Conservation (phyloP, 2,113 vertebrate species). For the Heterotis niloticus region DNA sequence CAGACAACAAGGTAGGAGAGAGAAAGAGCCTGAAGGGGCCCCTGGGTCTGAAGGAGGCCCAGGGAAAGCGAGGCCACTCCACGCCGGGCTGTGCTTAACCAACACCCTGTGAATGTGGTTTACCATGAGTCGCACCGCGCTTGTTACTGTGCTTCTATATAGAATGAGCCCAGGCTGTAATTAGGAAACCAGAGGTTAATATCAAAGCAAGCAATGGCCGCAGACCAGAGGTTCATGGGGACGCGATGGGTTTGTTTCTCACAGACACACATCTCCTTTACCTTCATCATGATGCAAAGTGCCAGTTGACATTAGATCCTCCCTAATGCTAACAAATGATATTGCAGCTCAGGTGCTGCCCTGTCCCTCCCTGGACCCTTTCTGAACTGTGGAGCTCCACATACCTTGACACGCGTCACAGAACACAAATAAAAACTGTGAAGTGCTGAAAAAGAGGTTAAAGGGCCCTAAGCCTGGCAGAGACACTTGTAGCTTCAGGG, state of each 20-base stretch:
- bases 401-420: too few relatives aligned
- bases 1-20: constrained; percentile 24
- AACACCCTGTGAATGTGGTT: not conserved
- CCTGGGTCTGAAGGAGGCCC: too few relatives aligned
- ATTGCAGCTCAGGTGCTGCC: too few relatives aligned
- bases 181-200: constrained; percentile 41
- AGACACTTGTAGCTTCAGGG: too few relatives aligned
- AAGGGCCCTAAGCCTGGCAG: too few relatives aligned
- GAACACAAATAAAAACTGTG: too few relatives aligned
- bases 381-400: too few relatives aligned
- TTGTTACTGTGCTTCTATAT: constrained; percentile 37
- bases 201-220: constrained; percentile 38
- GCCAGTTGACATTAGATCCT: not conserved
- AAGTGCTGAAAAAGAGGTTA: too few relatives aligned
- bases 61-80: too few relatives aligned
- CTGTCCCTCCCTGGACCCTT: too few relatives aligned
- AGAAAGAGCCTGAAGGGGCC: not conserved
- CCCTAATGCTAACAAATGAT: too few relatives aligned
- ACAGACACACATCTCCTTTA: not conserved
- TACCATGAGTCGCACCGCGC: constrained; percentile 14
- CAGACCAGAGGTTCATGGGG: constrained; percentile 29
- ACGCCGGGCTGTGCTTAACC: too few relatives aligned
- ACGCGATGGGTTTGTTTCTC: constrained; percentile 40
- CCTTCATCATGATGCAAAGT: not conserved
- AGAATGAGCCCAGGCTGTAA: constrained; percentile 36